These are phyloP conservation scores for Arctia plantaginis DNA, from an alignment of 2,888 invertebrate species.

Conservation along the genomic window DNA sequence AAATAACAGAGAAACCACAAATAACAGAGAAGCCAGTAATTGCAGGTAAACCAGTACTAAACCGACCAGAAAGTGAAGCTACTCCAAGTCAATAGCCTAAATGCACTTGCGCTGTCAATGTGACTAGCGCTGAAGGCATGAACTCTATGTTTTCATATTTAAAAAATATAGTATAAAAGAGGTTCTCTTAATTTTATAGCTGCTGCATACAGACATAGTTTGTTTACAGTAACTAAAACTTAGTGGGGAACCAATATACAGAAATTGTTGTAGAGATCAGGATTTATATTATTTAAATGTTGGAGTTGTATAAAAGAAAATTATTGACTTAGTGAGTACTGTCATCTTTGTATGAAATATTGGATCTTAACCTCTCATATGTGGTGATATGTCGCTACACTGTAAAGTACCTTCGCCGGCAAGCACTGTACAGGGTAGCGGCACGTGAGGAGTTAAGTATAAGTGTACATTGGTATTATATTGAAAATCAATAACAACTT, in stretches of 20 bases:
- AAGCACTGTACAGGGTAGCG: too few species aligned
- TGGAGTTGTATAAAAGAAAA: slow-evolving; percentile 52
- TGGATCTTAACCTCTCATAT: too few species aligned
- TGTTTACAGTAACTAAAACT: slow-evolving; percentile 45
- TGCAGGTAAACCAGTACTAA: slow-evolving; percentile 71
- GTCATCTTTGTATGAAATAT: slow-evolving; percentile 36
- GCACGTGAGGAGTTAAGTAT: too few species aligned
- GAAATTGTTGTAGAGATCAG: slow-evolving; percentile 52
- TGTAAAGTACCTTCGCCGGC: too few species aligned
- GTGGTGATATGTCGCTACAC: too few species aligned
- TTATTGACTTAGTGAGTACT: slow-evolving; percentile 48
- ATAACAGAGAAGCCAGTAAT: slow-evolving; percentile 69
- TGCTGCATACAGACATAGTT: slow-evolving; percentile 45
- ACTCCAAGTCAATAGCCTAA: slow-evolving; percentile 79
- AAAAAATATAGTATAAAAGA: slow-evolving; percentile 74
- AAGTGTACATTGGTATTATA: slow-evolving; percentile 58
- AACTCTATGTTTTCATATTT: slow-evolving; percentile 80
- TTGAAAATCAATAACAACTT: slow-evolving; percentile 30
- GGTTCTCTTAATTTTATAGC: slow-evolving; percentile 53
- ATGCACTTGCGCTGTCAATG: slow-evolving; percentile 69
- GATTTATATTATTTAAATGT: slow-evolving; percentile 52
- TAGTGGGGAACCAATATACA: slow-evolving; percentile 32
- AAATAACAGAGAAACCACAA: slow-evolving; percentile 60
- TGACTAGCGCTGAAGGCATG: slow-evolving; percentile 64
- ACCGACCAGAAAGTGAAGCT: slow-evolving; percentile 72